Percentiles rank a stretch among this genome's conserved stretches.
Evolutionary conservation across 2,888 invertebrate genomes (phyloP).

Genomic region (Nymphalis c-album): DNA sequence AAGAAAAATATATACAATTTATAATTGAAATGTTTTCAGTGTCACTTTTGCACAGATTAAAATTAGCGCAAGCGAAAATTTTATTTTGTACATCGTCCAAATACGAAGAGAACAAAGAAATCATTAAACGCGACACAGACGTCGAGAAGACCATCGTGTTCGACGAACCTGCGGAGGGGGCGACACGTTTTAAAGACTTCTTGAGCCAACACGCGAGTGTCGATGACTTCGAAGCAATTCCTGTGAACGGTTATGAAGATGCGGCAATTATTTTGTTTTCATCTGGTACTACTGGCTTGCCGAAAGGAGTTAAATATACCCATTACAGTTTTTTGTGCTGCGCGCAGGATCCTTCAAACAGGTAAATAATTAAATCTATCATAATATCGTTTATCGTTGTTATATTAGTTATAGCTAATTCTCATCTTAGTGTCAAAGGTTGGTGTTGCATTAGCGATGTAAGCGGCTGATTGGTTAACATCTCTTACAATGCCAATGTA

Average conservation of each 20-base stretch:
- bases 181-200: not conserved
- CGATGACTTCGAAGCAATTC: conserved; percentile 1
- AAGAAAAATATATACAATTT: too few species aligned
- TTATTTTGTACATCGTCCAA: not conserved
- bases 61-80: not conserved
- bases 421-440: too few species aligned
- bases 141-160: not conserved
- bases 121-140: not conserved
- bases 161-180: not conserved
- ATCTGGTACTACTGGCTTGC: not conserved
- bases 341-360: not conserved
- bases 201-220: not conserved
- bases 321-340: not conserved
- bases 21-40: not conserved
- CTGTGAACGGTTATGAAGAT: not conserved
- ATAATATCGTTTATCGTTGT: too few species aligned
- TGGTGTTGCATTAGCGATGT: too few species aligned
- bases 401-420: too few species aligned
- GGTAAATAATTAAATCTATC: too few species aligned
- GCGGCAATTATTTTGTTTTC: not conserved
- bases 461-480: too few species aligned
- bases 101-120: not conserved
- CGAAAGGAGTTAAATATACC: not conserved
- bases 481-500: too few species aligned
- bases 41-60: not conserved